Base-by-base conservation (phyloP, 2,797 vertebrate genomes). In the Anabacerthia variegaticeps region DNA sequence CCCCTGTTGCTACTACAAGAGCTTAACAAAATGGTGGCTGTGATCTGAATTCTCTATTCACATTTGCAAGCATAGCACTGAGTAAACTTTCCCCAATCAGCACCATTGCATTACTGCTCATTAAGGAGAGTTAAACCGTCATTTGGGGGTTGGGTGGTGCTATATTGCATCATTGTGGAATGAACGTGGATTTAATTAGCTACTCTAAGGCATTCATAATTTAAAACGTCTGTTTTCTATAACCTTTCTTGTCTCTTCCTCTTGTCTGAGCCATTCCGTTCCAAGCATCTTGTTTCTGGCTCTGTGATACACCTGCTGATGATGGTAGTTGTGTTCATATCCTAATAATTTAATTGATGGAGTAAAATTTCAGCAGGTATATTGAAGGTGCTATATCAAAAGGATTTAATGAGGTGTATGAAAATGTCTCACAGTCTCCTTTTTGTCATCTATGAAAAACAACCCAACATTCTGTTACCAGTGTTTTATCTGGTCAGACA, bases 311-410 rank as follows among this genome's bases (percentile, higher is more conserved):
- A 6, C 1, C 6, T 83, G 26, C 44, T 90, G 58, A 4, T 76
- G 14, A 20, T 58, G 44, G 21, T 23, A 78, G 36, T 58, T 84
- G 4, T 59, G 34, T 72, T 32, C 9, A 21, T 75, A 68, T 51
- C 23, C 18, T 82, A 89, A 62, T 66, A 74, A 85, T 56, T 77
- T 73, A 63, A 89, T n/a, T 82, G 22, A 72, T 49, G 61, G 55
- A 80, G 26, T 75, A 87, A 85, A 95, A 88, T 63, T 66, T 18
- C 65, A 85, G 34, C 49, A 74, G 20, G 9, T 68, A 9, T 54
- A 83, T 30, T 77, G 58, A 91, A 86, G 28, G 20, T 90, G 27
- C 15, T 82, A 34, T 52, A 76, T 85, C n/a, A 91, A 62, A 94
- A 79, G 16, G 9, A 43, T 71, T 91, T 90, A 94, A 90, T 81